Evolutionary conservation across 1,140 invertebrate genomes (phyloP).

Genomic region (Neodiprion fabricii): DNA sequence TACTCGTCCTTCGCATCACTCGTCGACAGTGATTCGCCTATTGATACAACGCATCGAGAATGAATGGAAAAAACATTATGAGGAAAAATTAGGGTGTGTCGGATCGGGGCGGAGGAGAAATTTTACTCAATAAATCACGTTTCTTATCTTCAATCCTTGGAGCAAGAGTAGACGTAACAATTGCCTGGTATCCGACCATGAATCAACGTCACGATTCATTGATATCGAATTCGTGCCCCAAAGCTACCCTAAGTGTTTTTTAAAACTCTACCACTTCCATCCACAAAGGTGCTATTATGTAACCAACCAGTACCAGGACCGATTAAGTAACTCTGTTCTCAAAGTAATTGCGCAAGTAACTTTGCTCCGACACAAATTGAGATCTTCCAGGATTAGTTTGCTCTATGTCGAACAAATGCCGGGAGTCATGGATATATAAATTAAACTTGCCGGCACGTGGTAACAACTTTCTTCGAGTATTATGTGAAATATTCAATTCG

Average conservation of each 20-base stretch:
- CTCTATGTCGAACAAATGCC: no score
- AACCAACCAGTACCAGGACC: neutral
- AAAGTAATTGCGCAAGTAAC: neutral
- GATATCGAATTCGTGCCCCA: slow-evolving; percentile 4
- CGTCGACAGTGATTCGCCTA: no score
- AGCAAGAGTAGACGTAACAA: neutral
- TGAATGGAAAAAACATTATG: neutral
- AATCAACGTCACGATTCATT: slow-evolving; percentile 7
- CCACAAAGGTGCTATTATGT: neutral
- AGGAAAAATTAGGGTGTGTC: neutral
- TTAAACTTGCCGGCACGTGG: no score
- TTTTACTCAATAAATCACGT: neutral
- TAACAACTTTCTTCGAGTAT: no score
- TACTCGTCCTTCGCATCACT: no score
- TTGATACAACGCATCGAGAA: no score
- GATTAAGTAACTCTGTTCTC: neutral
- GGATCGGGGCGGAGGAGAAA: neutral
- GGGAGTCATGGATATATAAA: no score
- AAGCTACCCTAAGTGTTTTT: neutral
- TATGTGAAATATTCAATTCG: no score
- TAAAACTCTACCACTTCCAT: neutral
- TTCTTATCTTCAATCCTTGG: neutral
- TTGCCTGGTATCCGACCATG: neutral
- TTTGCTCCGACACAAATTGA: neutral
- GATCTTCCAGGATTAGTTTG: neutral